Base-by-base conservation (phyloP, 2,888 invertebrate species). In the Epistrophella euchroma region DNA sequence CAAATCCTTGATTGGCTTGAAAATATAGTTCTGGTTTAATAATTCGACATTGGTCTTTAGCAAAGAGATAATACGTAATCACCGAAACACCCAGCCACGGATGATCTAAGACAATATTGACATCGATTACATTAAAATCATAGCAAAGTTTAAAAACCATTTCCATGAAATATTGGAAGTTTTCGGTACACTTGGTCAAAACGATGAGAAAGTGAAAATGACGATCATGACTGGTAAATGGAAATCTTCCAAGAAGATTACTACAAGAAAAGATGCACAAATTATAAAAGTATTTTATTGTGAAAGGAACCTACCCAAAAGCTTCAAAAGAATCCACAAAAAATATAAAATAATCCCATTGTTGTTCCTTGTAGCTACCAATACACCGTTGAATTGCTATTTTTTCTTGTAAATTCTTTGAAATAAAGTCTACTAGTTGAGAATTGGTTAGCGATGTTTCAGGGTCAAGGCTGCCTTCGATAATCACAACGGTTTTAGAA, bases 121-220 rank as follows among this genome's bases (percentile, higher is more conserved):
- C 91, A 25, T 91, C 89, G 9, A 89, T 70, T 4, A 91, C 91
- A 22, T 88, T 81, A 0, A 90, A 88, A 0, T 75, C 15, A 4
- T 88, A 45, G 19, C 89, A 90, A 9, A 71, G 84, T 0, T 10
- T 22, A 19, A 91, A 90, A 7, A 91, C 90, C 1, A 83, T 55
- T 0, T 15, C 0, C 35, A 90, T 89, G 0, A 52, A 45, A 6
- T 17, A 15, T 0, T 17, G 7, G n/a, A 50, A 66, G 22, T 74
- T 56, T 0, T 64, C 2, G 7, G 73, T 71, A 2, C 70, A 74
- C 4, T 71, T 22, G 4, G 89, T 89, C 17, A 90, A 58, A 22
- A 91, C 78, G n/a, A 91, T 87, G 15, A 90, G 72, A 35, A 91
- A 90, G 66, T 89, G 89, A 45, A 89, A 90, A 32, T 89, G 85